phyloP scores from a whole-genome alignment of 2,113 vertebrate genomes.

The Macrotus californicus region DNA sequence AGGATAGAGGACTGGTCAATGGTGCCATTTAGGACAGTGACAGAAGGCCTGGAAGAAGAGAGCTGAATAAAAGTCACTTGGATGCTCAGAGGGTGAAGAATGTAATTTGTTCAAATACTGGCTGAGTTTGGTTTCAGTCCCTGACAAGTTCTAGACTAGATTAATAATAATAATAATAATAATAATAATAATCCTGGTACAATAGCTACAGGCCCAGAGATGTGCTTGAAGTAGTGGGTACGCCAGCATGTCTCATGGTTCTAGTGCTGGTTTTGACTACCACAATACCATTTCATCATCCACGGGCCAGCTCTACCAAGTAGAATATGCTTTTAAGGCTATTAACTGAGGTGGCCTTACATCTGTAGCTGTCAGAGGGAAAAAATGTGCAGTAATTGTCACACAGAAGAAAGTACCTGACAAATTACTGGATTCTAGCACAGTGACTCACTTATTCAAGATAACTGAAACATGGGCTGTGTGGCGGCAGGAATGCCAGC shows the following conservation, averaged over 20 bases:
- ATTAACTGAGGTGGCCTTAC: neutral
- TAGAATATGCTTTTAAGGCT: neutral
- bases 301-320: neutral
- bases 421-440: neutral
- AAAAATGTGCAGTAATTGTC: neutral
- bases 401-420: neutral
- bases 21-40: neutral
- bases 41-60: neutral
- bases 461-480: neutral
- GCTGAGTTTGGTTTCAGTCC: neutral
- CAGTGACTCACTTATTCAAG: neutral
- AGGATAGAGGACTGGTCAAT: neutral
- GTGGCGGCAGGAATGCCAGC: neutral
- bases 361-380: neutral
- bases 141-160: neutral
- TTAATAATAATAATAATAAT: neutral
- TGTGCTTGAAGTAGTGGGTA: neutral
- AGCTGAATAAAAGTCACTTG: neutral
- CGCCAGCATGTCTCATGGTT: neutral
- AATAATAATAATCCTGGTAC: neutral
- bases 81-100: neutral
- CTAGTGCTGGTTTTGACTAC: neutral
- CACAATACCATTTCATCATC: neutral
- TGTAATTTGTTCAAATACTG: neutral
- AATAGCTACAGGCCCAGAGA: neutral